Conservation (phyloP, 2,113 vertebrate genomes). For the Corythornis vintsioides region DNA sequence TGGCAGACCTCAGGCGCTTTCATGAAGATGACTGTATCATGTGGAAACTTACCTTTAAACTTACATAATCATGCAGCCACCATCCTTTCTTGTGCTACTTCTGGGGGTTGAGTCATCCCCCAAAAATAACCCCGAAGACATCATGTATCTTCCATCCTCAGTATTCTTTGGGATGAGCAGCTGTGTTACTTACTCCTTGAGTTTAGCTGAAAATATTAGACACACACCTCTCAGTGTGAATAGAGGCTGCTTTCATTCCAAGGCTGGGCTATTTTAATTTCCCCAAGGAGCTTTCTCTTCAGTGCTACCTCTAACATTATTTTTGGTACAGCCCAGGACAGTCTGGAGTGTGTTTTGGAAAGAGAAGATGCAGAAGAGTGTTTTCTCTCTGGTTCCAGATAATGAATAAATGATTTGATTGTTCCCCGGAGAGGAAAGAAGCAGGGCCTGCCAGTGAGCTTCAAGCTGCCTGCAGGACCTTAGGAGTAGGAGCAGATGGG, state of each 20-base stretch:
- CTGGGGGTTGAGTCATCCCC: not conserved
- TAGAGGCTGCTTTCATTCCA: not conserved
- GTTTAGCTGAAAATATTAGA: not conserved
- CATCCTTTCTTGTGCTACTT: not conserved
- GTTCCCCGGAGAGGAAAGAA: not conserved
- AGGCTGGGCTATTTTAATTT: not conserved
- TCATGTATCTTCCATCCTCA: not conserved
- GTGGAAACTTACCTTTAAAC: not conserved
- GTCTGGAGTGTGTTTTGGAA: not conserved
- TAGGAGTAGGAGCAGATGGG: slow-evolving; percentile 14
- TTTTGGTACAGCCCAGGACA: not conserved
- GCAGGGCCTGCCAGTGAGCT: not conserved
- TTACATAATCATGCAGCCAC: slow-evolving; percentile 2
- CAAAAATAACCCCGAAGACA: not conserved
- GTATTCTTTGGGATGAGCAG: not conserved
- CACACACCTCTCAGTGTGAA: not conserved
- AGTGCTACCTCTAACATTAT: not conserved
- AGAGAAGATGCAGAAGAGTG: not conserved
- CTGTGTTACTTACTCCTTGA: not conserved
- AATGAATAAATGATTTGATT: slow-evolving; percentile 15
- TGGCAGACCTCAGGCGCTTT: not conserved
- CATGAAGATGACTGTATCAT: not conserved
- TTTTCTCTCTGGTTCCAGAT: not conserved
- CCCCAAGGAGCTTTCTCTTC: not conserved
- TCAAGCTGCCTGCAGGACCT: not conserved